A percentile compares a stretch with the other conserved stretches of the same genome.
These are phyloP conservation scores for Epirrhoe alternata DNA, from an alignment of 2,888 invertebrate genomes.

Conservation along the genomic window DNA sequence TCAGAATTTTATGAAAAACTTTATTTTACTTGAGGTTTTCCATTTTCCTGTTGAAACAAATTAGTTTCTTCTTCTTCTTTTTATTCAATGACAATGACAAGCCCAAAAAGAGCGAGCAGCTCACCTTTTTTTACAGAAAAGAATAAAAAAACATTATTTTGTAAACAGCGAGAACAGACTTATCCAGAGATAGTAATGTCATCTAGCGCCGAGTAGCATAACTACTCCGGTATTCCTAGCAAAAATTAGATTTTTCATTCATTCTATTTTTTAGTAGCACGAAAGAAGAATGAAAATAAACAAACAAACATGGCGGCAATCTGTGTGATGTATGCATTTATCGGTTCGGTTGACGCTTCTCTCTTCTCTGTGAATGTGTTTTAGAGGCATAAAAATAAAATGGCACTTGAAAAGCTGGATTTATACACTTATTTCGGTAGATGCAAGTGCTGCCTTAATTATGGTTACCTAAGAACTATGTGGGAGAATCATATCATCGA, in stretches of 20 bases:
- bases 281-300: no score
- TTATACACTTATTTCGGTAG: constrained; percentile 54
- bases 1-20: constrained; percentile 5
- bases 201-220: not conserved
- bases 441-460: constrained; percentile 67
- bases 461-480: constrained; percentile 62
- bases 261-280: no score
- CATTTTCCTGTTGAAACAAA: not conserved
- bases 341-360: no score
- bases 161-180: not conserved
- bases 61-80: not conserved
- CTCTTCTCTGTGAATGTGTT: no score
- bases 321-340: no score
- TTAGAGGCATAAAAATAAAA: no score
- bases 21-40: not conserved
- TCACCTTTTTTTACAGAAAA: not conserved
- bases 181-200: not conserved
- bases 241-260: no score
- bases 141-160: not conserved
- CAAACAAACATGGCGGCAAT: no score
- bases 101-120: not conserved
- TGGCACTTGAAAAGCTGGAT: constrained; percentile 40
- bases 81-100: not conserved
- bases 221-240: no score
- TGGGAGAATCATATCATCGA: constrained; percentile 56